Evolutionary conservation across 2,797 vertebrate species (phyloP), one percentile per base, ranked within the genome.

Genomic region (Echiichthys vipera): DNA sequence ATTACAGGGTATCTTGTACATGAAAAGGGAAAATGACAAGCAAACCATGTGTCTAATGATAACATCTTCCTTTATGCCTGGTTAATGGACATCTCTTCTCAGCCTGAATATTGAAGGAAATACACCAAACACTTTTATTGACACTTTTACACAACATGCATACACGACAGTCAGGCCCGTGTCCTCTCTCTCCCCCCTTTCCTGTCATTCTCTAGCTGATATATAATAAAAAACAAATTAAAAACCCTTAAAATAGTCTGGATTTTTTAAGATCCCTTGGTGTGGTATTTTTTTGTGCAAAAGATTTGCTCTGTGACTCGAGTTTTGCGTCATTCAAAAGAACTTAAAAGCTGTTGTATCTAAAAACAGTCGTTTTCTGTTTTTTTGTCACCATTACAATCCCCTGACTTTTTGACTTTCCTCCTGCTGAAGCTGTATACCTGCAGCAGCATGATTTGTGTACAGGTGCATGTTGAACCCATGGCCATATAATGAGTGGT

Each of bases 401-500:
- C 8, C 25, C 7, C 25, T 1, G 8, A 30, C 32, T 1, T 56
- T 15, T 36, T n/a, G n/a, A 34, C 6, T 24, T 17, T 24, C 2
- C 2, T 27, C 32, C 34, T 0, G 13, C 39, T 49, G 54, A 29
- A 24, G 39, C 61, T 0, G 5, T 24, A 3, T 22, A 56, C 46
- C 55, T 81, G 69, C 59, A 71, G 61, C 70, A 61, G 71, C 20
- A 12, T 46, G 71, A 59, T 50, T 40, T 17, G 46, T 75, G 78
- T 64, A 18, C 77, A 74, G 81, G 74, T 74, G 59, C 45, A 63
- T 61, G 69, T 66, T 73, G 71, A 74, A 68, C 54, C 65, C 10
- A 27, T 1, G 46, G 55, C 25, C 61, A 30, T 30, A 55, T 77
- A 73, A 79, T 71, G 59, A 72, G 51, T 46, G 63, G 61, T 73